Percentiles rank a stretch among this genome's conserved stretches.
phyloP scores from a whole-genome alignment of 92 coral and sea anemone species.

The Porites rus region DNA sequence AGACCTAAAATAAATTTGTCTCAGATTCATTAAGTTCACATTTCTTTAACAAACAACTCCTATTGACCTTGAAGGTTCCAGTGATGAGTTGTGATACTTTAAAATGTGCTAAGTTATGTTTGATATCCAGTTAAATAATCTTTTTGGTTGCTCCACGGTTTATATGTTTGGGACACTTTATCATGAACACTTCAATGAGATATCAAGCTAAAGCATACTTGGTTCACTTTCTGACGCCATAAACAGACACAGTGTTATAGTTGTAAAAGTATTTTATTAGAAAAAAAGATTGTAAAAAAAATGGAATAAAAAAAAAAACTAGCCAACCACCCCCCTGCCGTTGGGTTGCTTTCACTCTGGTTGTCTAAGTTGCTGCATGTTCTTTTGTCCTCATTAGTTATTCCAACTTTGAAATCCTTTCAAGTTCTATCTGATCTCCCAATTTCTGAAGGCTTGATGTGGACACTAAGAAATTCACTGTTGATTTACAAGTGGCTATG shows the following conservation, averaged over 20 bases:
- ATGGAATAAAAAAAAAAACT: not conserved
- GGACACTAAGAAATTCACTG: not conserved
- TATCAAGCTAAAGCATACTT: not conserved
- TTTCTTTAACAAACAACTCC: no score
- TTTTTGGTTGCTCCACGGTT: no score
- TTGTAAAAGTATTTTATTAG: not conserved
- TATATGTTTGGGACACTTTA: not conserved
- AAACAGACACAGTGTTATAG: not conserved
- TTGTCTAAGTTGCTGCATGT: conserved; percentile 3
- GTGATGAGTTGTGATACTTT: no score
- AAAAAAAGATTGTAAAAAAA: not conserved
- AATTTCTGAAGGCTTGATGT: conserved; percentile 1
- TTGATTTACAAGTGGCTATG: not conserved
- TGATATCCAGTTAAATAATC: no score
- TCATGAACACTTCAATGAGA: not conserved
- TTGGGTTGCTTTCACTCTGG: conserved; percentile 21
- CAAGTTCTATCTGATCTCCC: conserved; percentile 22
- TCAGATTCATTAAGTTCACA: no score
- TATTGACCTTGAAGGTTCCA: no score
- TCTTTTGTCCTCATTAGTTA: conserved; percentile 11
- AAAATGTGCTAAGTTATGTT: no score
- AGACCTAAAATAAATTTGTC: no score
- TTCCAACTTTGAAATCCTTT: conserved; percentile 17
- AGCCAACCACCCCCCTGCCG: conserved; percentile 15
- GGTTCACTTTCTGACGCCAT: no score